A percentile compares a stretch with the other conserved stretches of the same genome.
Conservation (phyloP, 2,113 vertebrate species). For the Rutilus rutilus region DNA sequence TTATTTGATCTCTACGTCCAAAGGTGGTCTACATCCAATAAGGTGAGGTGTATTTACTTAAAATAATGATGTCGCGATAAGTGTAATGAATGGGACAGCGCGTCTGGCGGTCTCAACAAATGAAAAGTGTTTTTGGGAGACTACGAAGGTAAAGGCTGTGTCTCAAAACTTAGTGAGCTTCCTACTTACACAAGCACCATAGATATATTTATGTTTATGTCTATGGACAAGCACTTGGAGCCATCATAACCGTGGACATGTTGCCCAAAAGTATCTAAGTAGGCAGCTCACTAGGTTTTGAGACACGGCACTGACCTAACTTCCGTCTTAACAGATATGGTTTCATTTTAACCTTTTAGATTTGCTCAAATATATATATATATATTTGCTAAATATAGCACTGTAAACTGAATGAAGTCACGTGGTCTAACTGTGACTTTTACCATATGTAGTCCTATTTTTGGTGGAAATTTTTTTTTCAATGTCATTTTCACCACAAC, state of each 20-base stretch:
- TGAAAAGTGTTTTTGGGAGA: neutral
- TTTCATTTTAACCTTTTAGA: neutral
- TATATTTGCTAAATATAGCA: neutral
- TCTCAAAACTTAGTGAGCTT: neutral
- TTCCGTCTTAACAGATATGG: neutral
- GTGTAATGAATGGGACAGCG: neutral
- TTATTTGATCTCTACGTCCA: neutral
- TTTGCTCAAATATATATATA: neutral
- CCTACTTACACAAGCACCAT: neutral
- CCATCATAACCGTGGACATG: neutral
- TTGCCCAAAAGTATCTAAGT: no score
- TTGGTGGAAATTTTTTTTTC: neutral
- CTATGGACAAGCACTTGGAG: neutral
- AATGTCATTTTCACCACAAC: no score
- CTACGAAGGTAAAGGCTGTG: neutral
- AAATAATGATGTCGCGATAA: neutral
- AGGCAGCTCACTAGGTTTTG: neutral
- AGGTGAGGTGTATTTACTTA: neutral
- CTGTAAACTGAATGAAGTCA: neutral
- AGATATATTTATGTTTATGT: no score
- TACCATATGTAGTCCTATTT: neutral
- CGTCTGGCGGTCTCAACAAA: neutral
- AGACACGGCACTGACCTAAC: neutral
- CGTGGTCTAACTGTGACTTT: neutral
- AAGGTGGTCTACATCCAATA: neutral